Conservation (phyloP, 2,888 invertebrate species). For the Himalopsyche anomala region DNA sequence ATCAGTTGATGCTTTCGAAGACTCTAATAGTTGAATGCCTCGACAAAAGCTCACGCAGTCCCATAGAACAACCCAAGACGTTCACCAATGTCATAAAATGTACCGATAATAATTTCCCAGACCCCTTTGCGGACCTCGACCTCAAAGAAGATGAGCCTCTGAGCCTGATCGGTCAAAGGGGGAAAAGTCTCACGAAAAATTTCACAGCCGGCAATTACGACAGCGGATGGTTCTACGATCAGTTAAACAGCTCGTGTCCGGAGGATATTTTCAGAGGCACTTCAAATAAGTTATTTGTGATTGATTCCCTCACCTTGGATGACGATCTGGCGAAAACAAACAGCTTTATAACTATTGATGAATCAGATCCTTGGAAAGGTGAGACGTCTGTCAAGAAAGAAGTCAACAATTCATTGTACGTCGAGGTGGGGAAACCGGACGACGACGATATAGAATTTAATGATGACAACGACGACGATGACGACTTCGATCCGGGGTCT, state of each 20-base stretch:
- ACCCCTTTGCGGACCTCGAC: neutral
- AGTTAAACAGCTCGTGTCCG: neutral
- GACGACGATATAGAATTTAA: neutral
- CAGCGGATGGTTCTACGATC: slow-evolving; percentile 1
- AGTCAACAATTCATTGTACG: neutral
- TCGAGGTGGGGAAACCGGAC: neutral
- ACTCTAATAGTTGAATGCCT: neutral
- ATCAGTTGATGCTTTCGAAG: neutral
- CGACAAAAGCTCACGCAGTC: neutral
- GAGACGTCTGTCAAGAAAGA: slow-evolving; percentile 28
- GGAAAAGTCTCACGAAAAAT: neutral
- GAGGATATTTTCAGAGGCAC: neutral
- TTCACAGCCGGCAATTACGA: neutral
- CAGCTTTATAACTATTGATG: neutral
- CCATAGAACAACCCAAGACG: neutral
- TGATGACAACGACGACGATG: slow-evolving; percentile 19
- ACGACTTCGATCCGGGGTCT: neutral
- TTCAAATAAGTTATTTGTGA: neutral
- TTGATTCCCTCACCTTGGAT: neutral
- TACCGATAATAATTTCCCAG: slow-evolving; percentile 8
- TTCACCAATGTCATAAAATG: slow-evolving; percentile 9
- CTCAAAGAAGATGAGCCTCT: slow-evolving; percentile 11
- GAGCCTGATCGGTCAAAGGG: neutral
- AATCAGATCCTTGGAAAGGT: neutral
- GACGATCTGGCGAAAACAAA: neutral